These are phyloP conservation scores for Peromyscus polionotus DNA, from an alignment of 2,113 vertebrate species.

Conservation along the genomic window DNA sequence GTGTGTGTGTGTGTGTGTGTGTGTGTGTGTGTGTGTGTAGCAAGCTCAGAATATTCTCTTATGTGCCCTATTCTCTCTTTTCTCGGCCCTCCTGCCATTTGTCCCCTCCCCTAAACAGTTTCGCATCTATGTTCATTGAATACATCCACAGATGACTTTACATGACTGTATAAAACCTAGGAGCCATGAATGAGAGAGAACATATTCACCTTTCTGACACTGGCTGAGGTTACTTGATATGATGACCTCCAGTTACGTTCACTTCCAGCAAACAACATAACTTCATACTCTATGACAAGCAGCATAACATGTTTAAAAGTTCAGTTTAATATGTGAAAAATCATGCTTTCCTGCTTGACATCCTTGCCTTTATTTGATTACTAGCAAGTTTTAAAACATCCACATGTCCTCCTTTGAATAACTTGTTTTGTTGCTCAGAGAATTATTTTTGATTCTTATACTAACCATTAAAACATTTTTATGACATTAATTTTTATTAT, in stretches of 20 bases:
- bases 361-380: constrained; percentile 13
- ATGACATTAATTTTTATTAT: constrained; percentile 25
- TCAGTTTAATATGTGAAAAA: not conserved
- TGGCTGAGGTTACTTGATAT: not conserved
- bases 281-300: not conserved
- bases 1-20: too few relatives aligned
- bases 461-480: not conserved
- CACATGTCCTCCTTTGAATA: not conserved
- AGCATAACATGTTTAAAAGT: not conserved
- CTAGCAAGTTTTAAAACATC: constrained; percentile 19
- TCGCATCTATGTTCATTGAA: not conserved
- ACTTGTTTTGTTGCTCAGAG: not conserved
- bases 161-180: not conserved
- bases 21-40: too few relatives aligned
- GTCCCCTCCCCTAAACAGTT: not conserved
- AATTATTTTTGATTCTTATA: not conserved
- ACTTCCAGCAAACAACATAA: not conserved
- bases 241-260: too few relatives aligned
- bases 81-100: not conserved
- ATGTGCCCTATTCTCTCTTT: rapidly evolving
- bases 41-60: too few relatives aligned
- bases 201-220: too few relatives aligned
- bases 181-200: not conserved
- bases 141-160: not conserved
- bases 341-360: not conserved